Base-by-base conservation (phyloP, 1,140 invertebrate species). In the Neodiprion fabricii region DNA sequence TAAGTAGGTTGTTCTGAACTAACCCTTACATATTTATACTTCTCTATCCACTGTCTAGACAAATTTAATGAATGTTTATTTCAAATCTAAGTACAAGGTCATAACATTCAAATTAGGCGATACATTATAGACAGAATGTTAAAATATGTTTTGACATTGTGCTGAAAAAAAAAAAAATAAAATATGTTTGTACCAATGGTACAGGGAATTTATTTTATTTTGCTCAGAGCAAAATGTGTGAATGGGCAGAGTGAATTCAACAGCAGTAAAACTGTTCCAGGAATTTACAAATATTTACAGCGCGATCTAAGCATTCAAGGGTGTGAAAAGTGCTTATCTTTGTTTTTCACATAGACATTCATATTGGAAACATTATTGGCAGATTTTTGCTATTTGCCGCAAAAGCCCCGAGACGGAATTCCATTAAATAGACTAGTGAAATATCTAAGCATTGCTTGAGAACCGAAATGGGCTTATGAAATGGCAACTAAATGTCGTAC, bases 1-100 rank as follows among this genome's bases (percentile, higher is more conserved):
- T 61, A 61, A 61, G 53, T 71, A 17, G 75, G 17, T n/a, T 50
- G 50, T 73, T 17, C 75, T 75, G 75, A 67, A 71, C 70, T 12
- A 48, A 47, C 10, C 70, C 17, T 71, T 71, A 71, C 48, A 50
- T 40, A 40, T 40, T 71, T 71, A 71, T 71, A 71, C 70, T 71
- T 71, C 47, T 40, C 70, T 71, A 71, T 71, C 17, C n/a, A 71
- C 48, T 50, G 70, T 21, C 48, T 71, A 71, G 3, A 23, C 53
- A 61, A 61, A 61, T 61, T 61, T 4, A 8, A 61, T 61, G 0
- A 61, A 61, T 61, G 1, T 61, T 17, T 61, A 14, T 61, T 61
- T 61, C n/a, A 14, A 14, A 61, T 61, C 4, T 7, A 14, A 12
- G 53, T 17, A 14, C n/a, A 14, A 40, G 28, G 28, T 40, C 1